phyloP scores from a whole-genome alignment of 1,140 invertebrate genomes.

The Drosophila insularis region DNA sequence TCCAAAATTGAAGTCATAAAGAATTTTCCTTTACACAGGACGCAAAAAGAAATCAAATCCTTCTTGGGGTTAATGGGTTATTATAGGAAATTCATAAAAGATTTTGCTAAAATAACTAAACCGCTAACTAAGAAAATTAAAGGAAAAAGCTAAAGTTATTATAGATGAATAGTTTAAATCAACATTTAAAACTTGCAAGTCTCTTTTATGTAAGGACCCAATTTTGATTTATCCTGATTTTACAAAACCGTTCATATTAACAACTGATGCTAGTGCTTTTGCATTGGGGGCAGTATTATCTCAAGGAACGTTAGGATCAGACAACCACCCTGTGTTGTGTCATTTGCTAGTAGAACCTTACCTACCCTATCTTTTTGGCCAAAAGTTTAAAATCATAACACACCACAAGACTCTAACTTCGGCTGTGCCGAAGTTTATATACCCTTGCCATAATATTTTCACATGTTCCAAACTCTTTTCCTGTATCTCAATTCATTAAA shows the following conservation, averaged over 20 bases:
- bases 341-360: conserved; percentile 46
- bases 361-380: not conserved
- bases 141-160: conserved; percentile 8
- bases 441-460: no score
- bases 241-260: conserved; percentile 45
- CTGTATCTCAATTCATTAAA: no score
- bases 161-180: not conserved
- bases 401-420: no score
- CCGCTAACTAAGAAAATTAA: conserved; percentile 22
- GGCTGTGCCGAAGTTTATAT: no score
- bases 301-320: conserved; percentile 32
- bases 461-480: no score
- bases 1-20: no score
- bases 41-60: conserved; percentile 3
- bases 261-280: conserved; percentile 54
- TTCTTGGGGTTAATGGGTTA: not conserved
- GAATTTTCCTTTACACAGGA: not conserved
- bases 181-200: conserved; percentile 17
- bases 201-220: conserved; percentile 9
- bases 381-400: not conserved
- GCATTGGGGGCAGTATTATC: conserved; percentile 69
- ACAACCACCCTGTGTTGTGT: conserved; percentile 72
- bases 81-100: conserved; percentile 3
- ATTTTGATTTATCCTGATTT: conserved; percentile 56
- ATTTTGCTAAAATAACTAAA: conserved; percentile 21